A percentile compares a stretch with the other conserved stretches of the same genome.
These are phyloP conservation scores for Melanotaenia pygmaea DNA, from an alignment of 2,797 vertebrate species.

Conservation along the genomic window DNA sequence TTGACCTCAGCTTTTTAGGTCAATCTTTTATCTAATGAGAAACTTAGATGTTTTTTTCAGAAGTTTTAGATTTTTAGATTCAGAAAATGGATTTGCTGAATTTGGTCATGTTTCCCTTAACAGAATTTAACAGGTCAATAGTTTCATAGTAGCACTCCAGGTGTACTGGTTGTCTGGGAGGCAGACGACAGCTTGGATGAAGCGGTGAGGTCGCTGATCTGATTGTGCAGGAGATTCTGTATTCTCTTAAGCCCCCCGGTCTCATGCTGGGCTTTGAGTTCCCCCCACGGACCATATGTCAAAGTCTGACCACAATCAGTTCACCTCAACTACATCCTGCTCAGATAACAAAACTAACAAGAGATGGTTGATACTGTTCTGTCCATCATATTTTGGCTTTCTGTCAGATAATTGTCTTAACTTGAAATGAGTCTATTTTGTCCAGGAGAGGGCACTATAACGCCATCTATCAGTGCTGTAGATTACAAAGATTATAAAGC, in stretches of 20 bases:
- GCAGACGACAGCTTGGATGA: slow-evolving; percentile 79
- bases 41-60: neutral
- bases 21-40: neutral
- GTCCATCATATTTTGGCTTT: slow-evolving; percentile 13
- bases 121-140: neutral
- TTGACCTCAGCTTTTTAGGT: slow-evolving; percentile 39
- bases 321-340: slow-evolving; percentile 35
- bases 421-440: neutral
- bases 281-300: slow-evolving; percentile 74
- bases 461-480: slow-evolving; percentile 6
- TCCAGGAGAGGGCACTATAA: slow-evolving; percentile 72
- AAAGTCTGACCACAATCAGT: slow-evolving; percentile 45
- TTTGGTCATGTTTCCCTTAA: neutral
- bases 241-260: slow-evolving; percentile 70
- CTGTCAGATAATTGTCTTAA: neutral
- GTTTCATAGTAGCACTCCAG: neutral
- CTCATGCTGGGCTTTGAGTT: slow-evolving; percentile 61
- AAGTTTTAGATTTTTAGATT: neutral
- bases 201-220: slow-evolving; percentile 69
- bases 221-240: slow-evolving; percentile 72
- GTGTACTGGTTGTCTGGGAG: slow-evolving; percentile 41
- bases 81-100: neutral
- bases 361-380: slow-evolving; percentile 9
- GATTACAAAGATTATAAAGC: neutral
- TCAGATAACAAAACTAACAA: slow-evolving; percentile 29